Evolutionary conservation across 2,113 vertebrate genomes (phyloP), one percentile per base, ranked within the genome.

Genomic region (Cyanistes caeruleus): DNA sequence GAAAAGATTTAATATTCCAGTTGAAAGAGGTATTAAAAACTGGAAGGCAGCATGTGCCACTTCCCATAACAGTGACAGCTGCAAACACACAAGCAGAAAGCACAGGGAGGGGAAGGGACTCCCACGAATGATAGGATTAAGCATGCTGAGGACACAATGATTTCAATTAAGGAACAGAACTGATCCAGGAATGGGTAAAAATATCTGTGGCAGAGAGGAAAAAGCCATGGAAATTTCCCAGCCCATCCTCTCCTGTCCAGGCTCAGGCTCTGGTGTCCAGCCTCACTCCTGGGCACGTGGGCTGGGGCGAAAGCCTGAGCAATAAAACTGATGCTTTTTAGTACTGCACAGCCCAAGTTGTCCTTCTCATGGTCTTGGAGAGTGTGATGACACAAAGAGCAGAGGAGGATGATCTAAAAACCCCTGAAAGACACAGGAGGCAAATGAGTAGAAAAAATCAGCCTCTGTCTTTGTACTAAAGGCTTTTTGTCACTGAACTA

Each of bases 211-310:
- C 46, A 76, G 53, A 59, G 25, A 65, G 23, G 7, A 63, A 60
- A 39, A 70, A 55, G 5, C 13, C 28, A 14, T 59, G 48, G 67
- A 35, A 56, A 53, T 46, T 68, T 69, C 49, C 53, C 64, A 65
- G 56, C 52, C 78, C n/a, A 7, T 4, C 39, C 75, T 22, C 39
- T 74, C 31, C 41, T 72, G 16, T 18, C 44, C 2, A 2, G 53
- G 11, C 37, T 52, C 19, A n/a, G n/a, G 31, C 20, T 69, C 24
- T 65, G 53, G 41, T 31, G 44, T 11, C 24, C 44, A 63, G 1
- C n/a, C 41, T 53, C 1, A 1, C 37, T 87, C 8, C 72, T 39
- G 68, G 65, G 7, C 20, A 28, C 0, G 0, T 18, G 53, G 46
- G 31, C 53, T 82, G 69, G 25, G 21, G 39, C 0, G 0, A 52